These are phyloP conservation scores for Anoura caudifer DNA, from an alignment of 2,113 vertebrate genomes.

Conservation along the genomic window DNA sequence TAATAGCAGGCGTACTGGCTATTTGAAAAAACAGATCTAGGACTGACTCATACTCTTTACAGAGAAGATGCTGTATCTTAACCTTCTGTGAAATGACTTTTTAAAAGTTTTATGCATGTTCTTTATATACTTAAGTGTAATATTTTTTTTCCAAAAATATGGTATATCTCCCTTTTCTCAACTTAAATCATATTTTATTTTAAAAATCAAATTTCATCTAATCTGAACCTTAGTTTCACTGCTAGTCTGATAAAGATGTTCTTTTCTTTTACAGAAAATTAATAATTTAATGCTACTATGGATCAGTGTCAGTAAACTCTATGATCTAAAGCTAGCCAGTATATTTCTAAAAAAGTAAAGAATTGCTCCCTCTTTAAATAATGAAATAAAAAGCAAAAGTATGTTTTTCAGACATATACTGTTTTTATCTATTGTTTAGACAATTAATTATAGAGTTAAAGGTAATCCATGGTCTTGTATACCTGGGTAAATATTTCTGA, in stretches of 20 bases:
- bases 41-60: not conserved
- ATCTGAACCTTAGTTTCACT: not conserved
- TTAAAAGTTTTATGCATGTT: not conserved
- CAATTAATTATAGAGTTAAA: not conserved
- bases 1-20: not conserved
- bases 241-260: not conserved
- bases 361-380: not conserved
- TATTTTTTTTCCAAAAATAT: not conserved
- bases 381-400: not conserved
- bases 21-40: not conserved
- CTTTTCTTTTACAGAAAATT: not conserved
- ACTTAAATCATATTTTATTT: not conserved
- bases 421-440: not conserved
- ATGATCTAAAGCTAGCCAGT: not conserved
- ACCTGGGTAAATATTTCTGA: not conserved
- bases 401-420: not conserved
- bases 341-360: not conserved
- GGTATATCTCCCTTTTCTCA: not conserved
- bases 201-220: not conserved
- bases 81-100: not conserved
- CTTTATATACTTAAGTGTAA: not conserved
- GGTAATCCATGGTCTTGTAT: not conserved
- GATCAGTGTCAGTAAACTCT: not conserved
- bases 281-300: not conserved
- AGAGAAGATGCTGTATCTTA: not conserved